Conservation (phyloP, 1,140 invertebrate genomes). For the Drosophila lacteicornis region DNA sequence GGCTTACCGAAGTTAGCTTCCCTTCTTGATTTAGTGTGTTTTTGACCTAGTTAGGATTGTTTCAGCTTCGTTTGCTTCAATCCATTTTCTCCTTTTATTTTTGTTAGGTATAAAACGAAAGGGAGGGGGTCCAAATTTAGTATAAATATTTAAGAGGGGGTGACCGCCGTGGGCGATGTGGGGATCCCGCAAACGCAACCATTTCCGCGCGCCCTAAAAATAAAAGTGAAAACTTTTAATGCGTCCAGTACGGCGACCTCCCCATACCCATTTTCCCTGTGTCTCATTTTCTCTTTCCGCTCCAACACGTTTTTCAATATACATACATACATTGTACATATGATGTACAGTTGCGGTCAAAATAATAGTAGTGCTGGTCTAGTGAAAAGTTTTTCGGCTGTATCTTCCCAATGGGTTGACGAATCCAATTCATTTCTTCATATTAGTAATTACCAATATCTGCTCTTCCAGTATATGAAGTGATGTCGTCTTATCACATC, state of each 20-base stretch:
- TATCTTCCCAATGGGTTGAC: too few species aligned
- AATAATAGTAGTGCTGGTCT: too few species aligned
- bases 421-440: too few species aligned
- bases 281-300: slow-evolving; percentile 2
- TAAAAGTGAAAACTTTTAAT: slow-evolving; percentile 75
- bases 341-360: too few species aligned
- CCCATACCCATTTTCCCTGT: slow-evolving; percentile 1
- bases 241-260: slow-evolving; percentile 22
- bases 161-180: slow-evolving; percentile 11
- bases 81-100: slow-evolving; percentile 1
- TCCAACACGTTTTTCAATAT: not conserved
- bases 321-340: too few species aligned
- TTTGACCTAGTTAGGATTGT: slow-evolving; percentile 46
- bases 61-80: slow-evolving; percentile 32
- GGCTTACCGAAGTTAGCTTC: too few species aligned
- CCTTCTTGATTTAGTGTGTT: slow-evolving; percentile 24
- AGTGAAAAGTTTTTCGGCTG: too few species aligned
- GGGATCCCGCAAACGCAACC: slow-evolving; percentile 29
- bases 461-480: too few species aligned
- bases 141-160: slow-evolving; percentile 17
- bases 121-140: slow-evolving; percentile 27
- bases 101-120: not conserved
- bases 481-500: too few species aligned
- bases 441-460: too few species aligned
- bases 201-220: slow-evolving; percentile 76